A percentile compares a stretch with the other conserved stretches of the same genome.
Conservation (phyloP, 2,113 vertebrate species). For the Nibea coibor region DNA sequence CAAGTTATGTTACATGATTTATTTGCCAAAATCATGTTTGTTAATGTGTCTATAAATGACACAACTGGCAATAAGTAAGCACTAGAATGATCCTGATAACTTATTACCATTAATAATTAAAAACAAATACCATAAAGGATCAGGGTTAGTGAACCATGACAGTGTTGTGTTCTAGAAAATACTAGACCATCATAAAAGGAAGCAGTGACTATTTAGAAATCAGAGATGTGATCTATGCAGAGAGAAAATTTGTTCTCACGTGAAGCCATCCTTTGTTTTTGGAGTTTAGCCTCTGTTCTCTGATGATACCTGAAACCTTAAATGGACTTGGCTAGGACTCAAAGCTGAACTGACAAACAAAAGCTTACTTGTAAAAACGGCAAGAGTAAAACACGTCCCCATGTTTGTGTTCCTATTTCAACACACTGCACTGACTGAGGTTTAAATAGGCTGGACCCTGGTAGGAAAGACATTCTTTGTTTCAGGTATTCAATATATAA, state of each 20-base stretch:
- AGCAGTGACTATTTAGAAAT: not conserved
- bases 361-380: constrained; percentile 16
- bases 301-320: constrained; percentile 40
- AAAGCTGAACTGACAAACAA: constrained; percentile 19
- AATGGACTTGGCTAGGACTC: not conserved
- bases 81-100: not conserved
- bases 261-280: constrained; percentile 18
- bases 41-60: no score
- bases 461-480: not conserved
- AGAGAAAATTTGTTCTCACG: not conserved
- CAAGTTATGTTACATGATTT: no score
- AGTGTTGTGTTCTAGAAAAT: not conserved
- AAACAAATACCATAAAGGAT: not conserved
- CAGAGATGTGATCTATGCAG: not conserved
- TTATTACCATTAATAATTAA: not conserved
- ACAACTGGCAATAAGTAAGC: not conserved
- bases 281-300: not conserved
- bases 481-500: not conserved
- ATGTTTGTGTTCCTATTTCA: not conserved
- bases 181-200: not conserved
- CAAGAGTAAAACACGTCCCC: not conserved
- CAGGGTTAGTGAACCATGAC: not conserved
- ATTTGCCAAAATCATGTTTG: no score
- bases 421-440: not conserved
- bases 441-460: not conserved